These are phyloP conservation scores for Megaustenia siamemsis DNA, from an alignment of 2,888 invertebrate species.

Conservation along the genomic window DNA sequence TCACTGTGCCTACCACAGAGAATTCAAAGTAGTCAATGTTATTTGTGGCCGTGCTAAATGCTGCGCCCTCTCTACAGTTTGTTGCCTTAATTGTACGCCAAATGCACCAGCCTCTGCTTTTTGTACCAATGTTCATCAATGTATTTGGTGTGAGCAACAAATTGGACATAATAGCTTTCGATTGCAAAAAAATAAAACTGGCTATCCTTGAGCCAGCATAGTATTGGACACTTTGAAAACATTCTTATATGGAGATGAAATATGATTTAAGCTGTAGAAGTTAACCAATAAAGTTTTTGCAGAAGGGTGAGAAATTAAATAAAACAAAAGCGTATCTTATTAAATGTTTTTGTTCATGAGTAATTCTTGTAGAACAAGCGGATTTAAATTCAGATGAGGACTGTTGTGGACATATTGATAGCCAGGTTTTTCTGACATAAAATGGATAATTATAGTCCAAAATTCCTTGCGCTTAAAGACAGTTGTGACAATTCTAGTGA, in stretches of 20 bases:
- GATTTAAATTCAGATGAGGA: slow-evolving; percentile 1
- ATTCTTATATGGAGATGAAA: not conserved
- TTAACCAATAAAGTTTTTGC: not conserved
- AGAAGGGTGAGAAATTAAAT: no score
- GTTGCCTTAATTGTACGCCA: slow-evolving; percentile 6
- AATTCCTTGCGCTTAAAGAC: not conserved
- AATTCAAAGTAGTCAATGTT: slow-evolving; percentile 17
- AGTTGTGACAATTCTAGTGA: not conserved
- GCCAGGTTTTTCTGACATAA: slow-evolving; percentile 13
- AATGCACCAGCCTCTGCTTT: slow-evolving; percentile 34
- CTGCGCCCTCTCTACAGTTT: slow-evolving; percentile 9
- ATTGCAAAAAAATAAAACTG: not conserved
- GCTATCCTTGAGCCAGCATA: not conserved
- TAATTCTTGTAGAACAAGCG: not conserved
- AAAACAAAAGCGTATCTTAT: no score
- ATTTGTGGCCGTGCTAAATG: slow-evolving; percentile 9
- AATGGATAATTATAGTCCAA: not conserved
- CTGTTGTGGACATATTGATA: not conserved
- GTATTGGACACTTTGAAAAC: slow-evolving; percentile 11
- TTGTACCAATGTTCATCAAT: slow-evolving; percentile 37
- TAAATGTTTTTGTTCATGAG: no score
- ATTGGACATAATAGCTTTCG: not conserved
- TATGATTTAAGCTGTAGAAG: not conserved
- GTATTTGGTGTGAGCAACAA: slow-evolving; percentile 27
- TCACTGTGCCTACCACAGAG: not conserved